These are phyloP conservation scores for Chloromyia formosa DNA, from an alignment of 2,888 invertebrate genomes.

Conservation along the genomic window DNA sequence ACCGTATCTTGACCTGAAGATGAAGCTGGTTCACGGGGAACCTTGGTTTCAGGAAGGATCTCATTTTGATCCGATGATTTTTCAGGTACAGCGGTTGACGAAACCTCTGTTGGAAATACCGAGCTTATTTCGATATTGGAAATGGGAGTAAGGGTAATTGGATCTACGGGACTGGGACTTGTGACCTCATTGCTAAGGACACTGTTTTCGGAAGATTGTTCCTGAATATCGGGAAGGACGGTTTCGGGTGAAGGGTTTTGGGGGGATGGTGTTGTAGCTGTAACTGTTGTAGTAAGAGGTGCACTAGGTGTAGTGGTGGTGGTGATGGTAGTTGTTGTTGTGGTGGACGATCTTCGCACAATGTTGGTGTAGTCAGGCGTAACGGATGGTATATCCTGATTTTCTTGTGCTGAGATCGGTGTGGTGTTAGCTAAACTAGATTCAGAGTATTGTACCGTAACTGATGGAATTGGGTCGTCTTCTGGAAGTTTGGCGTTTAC, in stretches of 20 bases:
- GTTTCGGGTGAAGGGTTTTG: constrained; percentile 8
- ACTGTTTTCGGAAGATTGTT: background rate
- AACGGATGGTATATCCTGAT: constrained; percentile 13
- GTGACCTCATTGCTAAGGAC: background rate
- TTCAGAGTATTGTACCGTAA: constrained; percentile 60
- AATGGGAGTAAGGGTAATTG: constrained; percentile 1
- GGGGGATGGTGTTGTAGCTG: constrained; percentile 52
- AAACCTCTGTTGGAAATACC: background rate
- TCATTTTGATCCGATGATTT: constrained; percentile 13
- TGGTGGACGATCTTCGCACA: constrained; percentile 58
- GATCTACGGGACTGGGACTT: constrained; percentile 10
- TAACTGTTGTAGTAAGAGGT: constrained; percentile 54
- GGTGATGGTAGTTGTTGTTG: constrained; percentile 50
- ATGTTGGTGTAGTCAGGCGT: constrained; percentile 58
- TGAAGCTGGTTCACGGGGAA: constrained; percentile 53
- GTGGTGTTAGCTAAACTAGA: constrained; percentile 55
- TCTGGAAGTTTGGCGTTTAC: constrained; percentile 52
- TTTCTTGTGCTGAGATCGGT: constrained; percentile 53
- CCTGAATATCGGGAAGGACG: background rate
- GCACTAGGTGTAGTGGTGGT: constrained; percentile 58
- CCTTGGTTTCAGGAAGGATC: constrained; percentile 46
- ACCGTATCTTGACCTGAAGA: constrained; percentile 54
- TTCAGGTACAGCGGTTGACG: background rate
- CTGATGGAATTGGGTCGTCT: constrained; percentile 52
- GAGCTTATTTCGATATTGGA: background rate